These are phyloP conservation scores for Paragorgia papillata DNA, from an alignment of 92 coral and sea anemone genomes.

Conservation along the genomic window DNA sequence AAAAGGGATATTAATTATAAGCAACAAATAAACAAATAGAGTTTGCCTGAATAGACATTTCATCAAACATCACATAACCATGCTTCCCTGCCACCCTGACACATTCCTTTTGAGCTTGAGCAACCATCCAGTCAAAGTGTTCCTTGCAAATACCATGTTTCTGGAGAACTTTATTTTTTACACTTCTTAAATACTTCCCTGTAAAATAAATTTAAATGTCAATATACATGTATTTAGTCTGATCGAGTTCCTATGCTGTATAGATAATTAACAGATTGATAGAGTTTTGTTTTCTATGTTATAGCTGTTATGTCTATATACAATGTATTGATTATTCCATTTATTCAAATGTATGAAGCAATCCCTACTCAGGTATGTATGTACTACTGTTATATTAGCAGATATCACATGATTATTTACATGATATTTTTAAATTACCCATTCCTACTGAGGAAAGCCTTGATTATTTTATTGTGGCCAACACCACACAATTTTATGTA, in stretches of 20 bases:
- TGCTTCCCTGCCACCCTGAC: slow-evolving; percentile 49
- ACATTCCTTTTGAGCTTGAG: slow-evolving; percentile 30
- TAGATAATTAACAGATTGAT: too few relatives aligned
- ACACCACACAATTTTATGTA: too few relatives aligned
- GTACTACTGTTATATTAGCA: too few relatives aligned
- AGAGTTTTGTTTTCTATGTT: too few relatives aligned
- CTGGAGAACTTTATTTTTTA: slow-evolving; percentile 61
- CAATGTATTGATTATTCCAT: background rate
- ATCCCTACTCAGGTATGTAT: too few relatives aligned
- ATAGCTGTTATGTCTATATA: too few relatives aligned
- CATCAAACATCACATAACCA: slow-evolving; percentile 63
- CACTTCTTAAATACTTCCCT: slow-evolving; percentile 46
- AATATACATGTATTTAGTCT: background rate
- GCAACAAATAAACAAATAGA: background rate
- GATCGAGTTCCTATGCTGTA: background rate
- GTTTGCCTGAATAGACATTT: slow-evolving; percentile 65
- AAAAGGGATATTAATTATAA: background rate
- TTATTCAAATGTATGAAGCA: too few relatives aligned
- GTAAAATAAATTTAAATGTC: background rate
- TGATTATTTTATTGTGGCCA: too few relatives aligned
- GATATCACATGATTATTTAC: too few relatives aligned
- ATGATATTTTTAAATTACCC: too few relatives aligned
- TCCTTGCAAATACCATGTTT: slow-evolving; percentile 58
- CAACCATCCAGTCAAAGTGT: slow-evolving; percentile 58
- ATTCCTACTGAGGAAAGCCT: too few relatives aligned